These are phyloP conservation scores for Leptinotarsa peninsularis DNA, from an alignment of 2,888 invertebrate genomes.

Conservation along the genomic window DNA sequence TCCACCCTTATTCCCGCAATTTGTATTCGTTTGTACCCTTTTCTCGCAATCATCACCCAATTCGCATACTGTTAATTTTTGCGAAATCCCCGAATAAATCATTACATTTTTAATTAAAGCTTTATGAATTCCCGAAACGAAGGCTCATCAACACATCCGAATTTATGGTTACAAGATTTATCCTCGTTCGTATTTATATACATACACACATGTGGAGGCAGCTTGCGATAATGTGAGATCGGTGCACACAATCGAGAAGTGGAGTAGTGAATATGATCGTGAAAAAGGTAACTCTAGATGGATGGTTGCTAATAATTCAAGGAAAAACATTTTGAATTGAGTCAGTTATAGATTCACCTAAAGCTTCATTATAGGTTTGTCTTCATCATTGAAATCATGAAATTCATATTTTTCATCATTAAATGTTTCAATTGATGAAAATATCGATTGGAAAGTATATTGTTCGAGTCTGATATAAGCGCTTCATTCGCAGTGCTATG, in stretches of 20 bases:
- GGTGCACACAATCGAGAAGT: slow-evolving; percentile 25
- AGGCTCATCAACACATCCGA: slow-evolving; percentile 54
- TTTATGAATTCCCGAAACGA: slow-evolving; percentile 51
- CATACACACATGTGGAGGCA: slow-evolving; percentile 48
- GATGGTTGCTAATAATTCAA: not conserved
- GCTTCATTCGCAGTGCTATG: too few relatives aligned
- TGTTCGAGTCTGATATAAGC: too few relatives aligned
- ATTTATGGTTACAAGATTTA: slow-evolving; percentile 48
- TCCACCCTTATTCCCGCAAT: not conserved
- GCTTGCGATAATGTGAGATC: slow-evolving; percentile 56
- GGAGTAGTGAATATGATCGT: not conserved
- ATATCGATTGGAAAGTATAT: too few relatives aligned
- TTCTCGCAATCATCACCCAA: slow-evolving; percentile 23
- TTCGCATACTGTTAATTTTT: slow-evolving; percentile 39
- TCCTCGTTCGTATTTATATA: slow-evolving; percentile 34
- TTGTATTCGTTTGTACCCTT: not conserved
- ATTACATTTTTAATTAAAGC: slow-evolving; percentile 53
- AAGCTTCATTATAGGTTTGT: too few relatives aligned
- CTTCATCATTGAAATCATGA: too few relatives aligned
- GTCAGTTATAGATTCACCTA: too few relatives aligned
- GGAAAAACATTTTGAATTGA: too few relatives aligned
- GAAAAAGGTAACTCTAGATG: not conserved
- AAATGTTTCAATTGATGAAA: too few relatives aligned
- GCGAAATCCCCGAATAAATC: slow-evolving; percentile 43
- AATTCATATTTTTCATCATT: too few relatives aligned